Evolutionary conservation across 2,888 invertebrate species (phyloP).

Genomic region (Phanerotoma sp.): DNA sequence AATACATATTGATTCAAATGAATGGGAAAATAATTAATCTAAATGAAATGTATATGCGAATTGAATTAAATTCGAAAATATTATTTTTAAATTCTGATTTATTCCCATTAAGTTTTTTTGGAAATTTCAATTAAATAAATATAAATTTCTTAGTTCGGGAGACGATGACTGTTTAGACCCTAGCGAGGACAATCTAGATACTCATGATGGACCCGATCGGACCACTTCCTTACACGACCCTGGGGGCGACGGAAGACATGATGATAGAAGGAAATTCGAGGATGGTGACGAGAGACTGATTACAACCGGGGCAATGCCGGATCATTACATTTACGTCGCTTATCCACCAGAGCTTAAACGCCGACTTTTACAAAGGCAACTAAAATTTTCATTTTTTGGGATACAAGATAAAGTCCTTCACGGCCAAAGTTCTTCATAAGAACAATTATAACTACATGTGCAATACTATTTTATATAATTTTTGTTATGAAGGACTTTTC

Average conservation of each 20-base stretch:
- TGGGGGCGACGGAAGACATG: constrained; percentile 38
- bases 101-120: not conserved
- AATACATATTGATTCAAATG: too few relatives aligned
- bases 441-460: too few relatives aligned
- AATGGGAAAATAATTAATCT: too few relatives aligned
- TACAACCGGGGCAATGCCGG: constrained; percentile 49
- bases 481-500: too few relatives aligned
- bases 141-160: constrained; percentile 62
- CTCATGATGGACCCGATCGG: constrained; percentile 37
- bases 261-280: constrained; percentile 44
- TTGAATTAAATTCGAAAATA: too few relatives aligned
- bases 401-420: too few relatives aligned
- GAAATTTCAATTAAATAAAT: not conserved
- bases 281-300: constrained; percentile 41
- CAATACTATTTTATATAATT: too few relatives aligned
- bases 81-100: too few relatives aligned
- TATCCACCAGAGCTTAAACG: constrained; percentile 86
- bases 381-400: constrained; percentile 25
- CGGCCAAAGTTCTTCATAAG: too few relatives aligned
- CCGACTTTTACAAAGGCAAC: constrained; percentile 77
- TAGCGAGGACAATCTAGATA: constrained; percentile 39
- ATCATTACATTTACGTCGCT: constrained; percentile 82
- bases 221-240: constrained; percentile 42
- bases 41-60: too few relatives aligned
- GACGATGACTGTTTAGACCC: constrained; percentile 70